phyloP scores from a whole-genome alignment of 92 coral and sea anemone genomes.

The Umimayanthus kanabou region DNA sequence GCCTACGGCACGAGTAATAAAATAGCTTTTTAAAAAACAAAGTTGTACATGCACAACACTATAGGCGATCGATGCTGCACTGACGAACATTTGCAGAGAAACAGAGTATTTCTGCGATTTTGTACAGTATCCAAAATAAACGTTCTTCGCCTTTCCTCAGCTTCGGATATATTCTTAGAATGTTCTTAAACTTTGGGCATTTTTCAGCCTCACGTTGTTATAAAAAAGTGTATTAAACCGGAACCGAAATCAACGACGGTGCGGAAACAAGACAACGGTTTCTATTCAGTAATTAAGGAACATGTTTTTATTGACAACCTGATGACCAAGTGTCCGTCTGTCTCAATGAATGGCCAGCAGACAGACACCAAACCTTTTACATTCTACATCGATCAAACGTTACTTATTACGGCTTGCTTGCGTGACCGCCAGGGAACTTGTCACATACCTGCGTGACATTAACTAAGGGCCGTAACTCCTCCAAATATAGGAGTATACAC shows the following conservation, averaged over 20 bases:
- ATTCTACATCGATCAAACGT: slow-evolving; percentile 24
- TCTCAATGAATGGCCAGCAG: not conserved
- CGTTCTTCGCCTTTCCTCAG: no score
- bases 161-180: no score
- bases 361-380: slow-evolving; percentile 19
- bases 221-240: no score
- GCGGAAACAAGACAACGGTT: not conserved
- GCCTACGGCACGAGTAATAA: no score
- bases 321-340: slow-evolving; percentile 6
- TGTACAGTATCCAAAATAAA: no score
- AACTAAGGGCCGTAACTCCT: not conserved
- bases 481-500: slow-evolving; percentile 7
- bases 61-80: no score
- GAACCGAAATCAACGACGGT: not conserved
- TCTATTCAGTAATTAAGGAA: slow-evolving; percentile 24
- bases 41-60: no score
- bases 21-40: no score
- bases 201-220: no score
- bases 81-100: no score
- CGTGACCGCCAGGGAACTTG: slow-evolving; percentile 26
- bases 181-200: no score
- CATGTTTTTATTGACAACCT: slow-evolving; percentile 33
- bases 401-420: slow-evolving; percentile 17
- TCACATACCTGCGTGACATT: slow-evolving; percentile 27
- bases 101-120: no score